Evolutionary conservation across 2,113 vertebrate genomes (phyloP).

Genomic region (Pomatorhinus ruficollis): DNA sequence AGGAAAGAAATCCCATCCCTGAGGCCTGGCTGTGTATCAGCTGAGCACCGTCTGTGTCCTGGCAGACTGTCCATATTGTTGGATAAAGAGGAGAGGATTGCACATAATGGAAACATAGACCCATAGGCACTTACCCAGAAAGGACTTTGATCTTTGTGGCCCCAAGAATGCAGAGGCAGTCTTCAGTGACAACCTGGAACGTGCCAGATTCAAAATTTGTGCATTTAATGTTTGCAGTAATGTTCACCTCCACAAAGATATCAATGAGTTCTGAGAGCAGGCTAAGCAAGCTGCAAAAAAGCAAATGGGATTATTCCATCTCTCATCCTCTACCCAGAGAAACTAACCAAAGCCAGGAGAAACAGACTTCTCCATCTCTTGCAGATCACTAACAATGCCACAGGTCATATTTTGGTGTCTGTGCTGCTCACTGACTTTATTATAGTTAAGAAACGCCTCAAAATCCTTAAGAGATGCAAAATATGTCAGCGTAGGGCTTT

Average conservation of each 20-base stretch:
- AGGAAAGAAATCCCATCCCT: neutral
- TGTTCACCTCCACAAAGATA: conserved; percentile 19
- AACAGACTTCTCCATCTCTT: neutral
- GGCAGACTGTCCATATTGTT: neutral
- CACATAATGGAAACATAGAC: neutral
- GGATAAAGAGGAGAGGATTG: neutral
- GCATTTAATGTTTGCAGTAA: conserved; percentile 22
- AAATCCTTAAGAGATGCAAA: neutral
- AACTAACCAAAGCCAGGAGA: neutral
- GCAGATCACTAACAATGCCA: neutral
- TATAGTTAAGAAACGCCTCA: neutral
- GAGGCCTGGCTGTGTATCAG: neutral
- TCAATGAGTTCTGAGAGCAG: conserved; percentile 16
- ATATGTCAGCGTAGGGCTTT: accelerated
- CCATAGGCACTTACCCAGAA: conserved; percentile 9
- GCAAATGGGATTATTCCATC: neutral
- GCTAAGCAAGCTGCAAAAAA: conserved; percentile 35
- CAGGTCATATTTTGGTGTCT: neutral
- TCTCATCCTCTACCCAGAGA: neutral
- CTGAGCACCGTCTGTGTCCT: neutral
- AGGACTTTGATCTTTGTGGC: conserved; percentile 8
- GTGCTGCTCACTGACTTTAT: neutral
- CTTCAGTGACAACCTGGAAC: conserved; percentile 6
- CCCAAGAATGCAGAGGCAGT: conserved; percentile 38
- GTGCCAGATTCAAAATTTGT: conserved; percentile 4